Evolutionary conservation across 23 tunicate species (phyloP), one percentile per base, ranked within the genome.

Genomic region (Ascidia mentula): DNA sequence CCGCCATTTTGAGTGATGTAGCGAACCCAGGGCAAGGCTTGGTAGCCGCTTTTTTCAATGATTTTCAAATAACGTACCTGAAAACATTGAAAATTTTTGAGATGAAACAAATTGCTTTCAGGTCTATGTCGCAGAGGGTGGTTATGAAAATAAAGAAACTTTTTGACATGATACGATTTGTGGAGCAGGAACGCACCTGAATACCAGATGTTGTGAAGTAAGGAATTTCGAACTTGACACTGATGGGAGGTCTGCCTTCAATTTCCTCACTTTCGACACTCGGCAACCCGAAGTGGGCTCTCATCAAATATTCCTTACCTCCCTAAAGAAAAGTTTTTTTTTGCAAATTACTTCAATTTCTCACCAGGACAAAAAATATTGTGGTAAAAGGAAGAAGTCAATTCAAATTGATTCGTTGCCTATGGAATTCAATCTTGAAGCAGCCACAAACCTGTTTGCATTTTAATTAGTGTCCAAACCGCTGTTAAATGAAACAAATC

Each of bases 1-100:
- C 97, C 98, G 81, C 98, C 98, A 40, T 94, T 94, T 77, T 94
- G 98, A 40, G 98, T 94, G 72, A 94, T 94, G 90, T 94, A 94
- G 32, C 98, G 80, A 7, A 94, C 98, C 98, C 98, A 94, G 30
- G 98, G 98, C 34, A 94, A 76, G 18, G 98, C 98, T 69, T 94
- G 98, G 46, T 94, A 94, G 28, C 98, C 98, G 53, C 94, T 88
- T 69, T 94, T 94, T 60, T 94, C 98, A 38, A 94, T 94, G 74
- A 94, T 94, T 61, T 94, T 94, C 75, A 94, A 73, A 75, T 94
- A 94, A 0, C 98, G 87, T 1, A 94, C 98, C 94, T 92, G 80
- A n/a, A n/a, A n/a, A n/a, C n/a, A n/a, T n/a, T n/a, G n/a, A n/a
- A n/a, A n/a, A 18, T n/a, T n/a, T 53, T 42, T 6, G 65, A 53